These are phyloP conservation scores for Podilymbus podiceps DNA, from an alignment of 2,113 vertebrate genomes.

Conservation along the genomic window DNA sequence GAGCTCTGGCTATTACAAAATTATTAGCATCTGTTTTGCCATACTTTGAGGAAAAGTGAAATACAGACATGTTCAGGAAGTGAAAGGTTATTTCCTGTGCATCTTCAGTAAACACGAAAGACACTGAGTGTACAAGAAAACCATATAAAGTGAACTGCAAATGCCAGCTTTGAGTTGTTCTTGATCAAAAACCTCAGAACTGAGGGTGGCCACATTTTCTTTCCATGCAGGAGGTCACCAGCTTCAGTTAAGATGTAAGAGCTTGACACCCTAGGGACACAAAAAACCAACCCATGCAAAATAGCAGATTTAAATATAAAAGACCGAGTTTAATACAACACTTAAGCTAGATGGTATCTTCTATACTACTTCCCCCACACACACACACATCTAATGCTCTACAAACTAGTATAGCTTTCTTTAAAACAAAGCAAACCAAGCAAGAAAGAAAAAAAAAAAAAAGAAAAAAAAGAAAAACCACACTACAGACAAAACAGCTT, in stretches of 20 bases:
- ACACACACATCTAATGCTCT: neutral
- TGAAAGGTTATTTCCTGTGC: constrained; percentile 41
- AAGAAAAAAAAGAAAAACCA: neutral
- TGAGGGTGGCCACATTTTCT: neutral
- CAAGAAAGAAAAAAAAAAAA: neutral
- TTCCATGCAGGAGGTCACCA: neutral
- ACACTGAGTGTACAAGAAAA: neutral
- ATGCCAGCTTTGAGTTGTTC: neutral
- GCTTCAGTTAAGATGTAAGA: neutral
- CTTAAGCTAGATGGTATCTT: neutral
- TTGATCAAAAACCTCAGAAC: neutral
- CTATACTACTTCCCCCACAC: neutral
- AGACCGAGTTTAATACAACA: neutral
- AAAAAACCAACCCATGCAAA: neutral
- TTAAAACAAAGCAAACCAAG: neutral
- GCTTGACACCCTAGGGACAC: neutral
- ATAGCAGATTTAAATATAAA: neutral
- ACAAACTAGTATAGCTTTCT: neutral
- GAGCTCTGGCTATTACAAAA: neutral
- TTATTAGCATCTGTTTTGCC: neutral
- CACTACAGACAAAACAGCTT: neutral
- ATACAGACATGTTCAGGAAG: constrained; percentile 11
- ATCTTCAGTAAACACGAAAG: neutral
- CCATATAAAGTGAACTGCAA: neutral
- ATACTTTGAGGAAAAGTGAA: constrained; percentile 14